Conservation (phyloP, 2,888 invertebrate genomes). For the Seira sanloemensis region DNA sequence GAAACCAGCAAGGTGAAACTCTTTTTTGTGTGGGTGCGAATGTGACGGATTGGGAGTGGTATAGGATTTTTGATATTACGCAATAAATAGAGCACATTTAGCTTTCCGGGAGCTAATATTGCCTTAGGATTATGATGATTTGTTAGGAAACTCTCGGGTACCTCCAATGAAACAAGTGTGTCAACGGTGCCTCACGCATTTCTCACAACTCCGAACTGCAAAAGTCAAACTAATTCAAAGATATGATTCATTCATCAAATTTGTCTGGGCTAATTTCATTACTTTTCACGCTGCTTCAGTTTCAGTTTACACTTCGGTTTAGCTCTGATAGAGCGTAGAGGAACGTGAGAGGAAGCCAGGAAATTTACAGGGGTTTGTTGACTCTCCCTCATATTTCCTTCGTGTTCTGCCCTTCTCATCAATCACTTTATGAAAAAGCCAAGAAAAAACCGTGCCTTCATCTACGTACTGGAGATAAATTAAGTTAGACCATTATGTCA, state of each 20-base stretch:
- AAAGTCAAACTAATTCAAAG: neutral
- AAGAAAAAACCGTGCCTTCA: too few relatives aligned
- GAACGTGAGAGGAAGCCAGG: neutral
- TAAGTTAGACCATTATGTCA: neutral
- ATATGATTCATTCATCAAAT: neutral
- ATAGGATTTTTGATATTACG: too few relatives aligned
- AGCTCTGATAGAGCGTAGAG: neutral
- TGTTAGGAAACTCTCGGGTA: too few relatives aligned
- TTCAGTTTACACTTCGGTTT: neutral
- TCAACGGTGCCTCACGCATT: too few relatives aligned
- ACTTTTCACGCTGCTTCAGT: neutral
- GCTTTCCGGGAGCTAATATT: too few relatives aligned
- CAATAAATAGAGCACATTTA: too few relatives aligned
- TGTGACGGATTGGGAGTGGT: too few relatives aligned
- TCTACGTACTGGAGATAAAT: neutral
- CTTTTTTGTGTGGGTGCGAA: too few relatives aligned
- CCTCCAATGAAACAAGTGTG: too few relatives aligned
- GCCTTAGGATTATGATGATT: too few relatives aligned
- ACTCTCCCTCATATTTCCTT: neutral
- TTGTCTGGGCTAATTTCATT: neutral
- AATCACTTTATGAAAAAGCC: constrained; percentile 17
- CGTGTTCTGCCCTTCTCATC: constrained; percentile 1
- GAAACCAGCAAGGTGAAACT: too few relatives aligned
- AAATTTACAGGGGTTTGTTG: neutral
- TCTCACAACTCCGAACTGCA: too few relatives aligned